Evolutionary conservation across 2,888 invertebrate species (phyloP).

Genomic region (Patella ulyssiponensis): DNA sequence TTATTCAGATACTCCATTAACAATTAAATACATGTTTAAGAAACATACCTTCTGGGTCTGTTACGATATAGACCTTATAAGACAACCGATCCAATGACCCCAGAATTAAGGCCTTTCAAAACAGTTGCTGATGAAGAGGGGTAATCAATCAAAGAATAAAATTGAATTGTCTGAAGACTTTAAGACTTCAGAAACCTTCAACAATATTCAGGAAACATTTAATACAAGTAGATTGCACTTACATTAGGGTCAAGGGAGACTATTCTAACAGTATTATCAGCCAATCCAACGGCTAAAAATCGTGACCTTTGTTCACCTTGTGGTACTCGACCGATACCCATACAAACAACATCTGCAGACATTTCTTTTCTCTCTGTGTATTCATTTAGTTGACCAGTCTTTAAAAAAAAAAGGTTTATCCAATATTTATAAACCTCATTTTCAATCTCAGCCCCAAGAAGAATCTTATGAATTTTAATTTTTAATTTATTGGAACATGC

Average conservation of each 20-base stretch:
- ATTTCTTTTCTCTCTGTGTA: constrained; percentile 97
- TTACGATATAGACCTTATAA: no score
- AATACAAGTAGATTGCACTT: constrained; percentile 68
- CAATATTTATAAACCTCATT: neutral
- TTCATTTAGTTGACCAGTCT: constrained; percentile 98
- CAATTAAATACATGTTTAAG: no score
- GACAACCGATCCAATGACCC: no score
- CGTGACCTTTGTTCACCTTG: constrained; percentile 94
- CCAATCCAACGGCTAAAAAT: constrained; percentile 95
- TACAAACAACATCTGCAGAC: constrained; percentile 97
- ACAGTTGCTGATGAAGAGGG: no score
- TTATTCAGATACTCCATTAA: no score
- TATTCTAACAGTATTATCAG: constrained; percentile 96
- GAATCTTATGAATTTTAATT: neutral
- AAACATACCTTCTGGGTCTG: no score
- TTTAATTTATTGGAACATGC: neutral
- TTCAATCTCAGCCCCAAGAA: neutral
- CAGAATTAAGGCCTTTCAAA: no score
- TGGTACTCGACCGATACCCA: constrained; percentile 96
- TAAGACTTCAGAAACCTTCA: no score
- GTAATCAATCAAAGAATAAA: no score
- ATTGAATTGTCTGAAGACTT: no score
- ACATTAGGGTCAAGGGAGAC: constrained; percentile 95
- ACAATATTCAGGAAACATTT: no score
- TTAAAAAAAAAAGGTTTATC: constrained; percentile 46